phyloP scores from a whole-genome alignment of 2,888 invertebrate genomes.

The Amphipoea lucens region DNA sequence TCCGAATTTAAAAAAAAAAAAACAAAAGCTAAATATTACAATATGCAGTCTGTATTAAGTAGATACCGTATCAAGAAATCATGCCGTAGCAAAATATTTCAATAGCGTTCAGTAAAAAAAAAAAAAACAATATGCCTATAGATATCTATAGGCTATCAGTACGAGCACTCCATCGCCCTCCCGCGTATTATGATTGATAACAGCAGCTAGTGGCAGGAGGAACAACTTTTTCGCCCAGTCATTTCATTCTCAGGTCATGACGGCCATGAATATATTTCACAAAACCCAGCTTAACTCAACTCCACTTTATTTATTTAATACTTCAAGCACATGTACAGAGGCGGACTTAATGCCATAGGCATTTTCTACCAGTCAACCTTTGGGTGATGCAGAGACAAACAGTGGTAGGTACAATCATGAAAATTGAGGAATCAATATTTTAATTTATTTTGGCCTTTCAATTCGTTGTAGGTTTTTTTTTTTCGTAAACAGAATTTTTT shows the following conservation, averaged over 20 bases:
- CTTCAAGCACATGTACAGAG: too few species aligned
- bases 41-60: neutral
- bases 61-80: slow-evolving; percentile 2
- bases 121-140: neutral
- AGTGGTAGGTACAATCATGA: too few species aligned
- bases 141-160: slow-evolving; percentile 7
- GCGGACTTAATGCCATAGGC: too few species aligned
- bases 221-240: slow-evolving; percentile 45
- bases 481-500: neutral
- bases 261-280: slow-evolving; percentile 40
- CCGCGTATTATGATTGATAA: slow-evolving; percentile 57
- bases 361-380: too few species aligned
- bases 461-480: neutral
- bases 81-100: neutral
- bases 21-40: slow-evolving; percentile 9
- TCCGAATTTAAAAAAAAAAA: neutral
- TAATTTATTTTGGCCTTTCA: slow-evolving; percentile 24
- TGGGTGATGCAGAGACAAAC: too few species aligned
- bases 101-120: neutral
- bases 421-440: neutral
- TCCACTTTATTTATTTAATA: neutral
- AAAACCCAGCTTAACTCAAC: slow-evolving; percentile 16
- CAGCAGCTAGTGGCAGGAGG: slow-evolving; percentile 48
- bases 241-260: slow-evolving; percentile 45
- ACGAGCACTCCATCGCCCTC: slow-evolving; percentile 37